Evolutionary conservation across 2,113 vertebrate species (phyloP).

Genomic region (Pelvicachromis taeniatus): DNA sequence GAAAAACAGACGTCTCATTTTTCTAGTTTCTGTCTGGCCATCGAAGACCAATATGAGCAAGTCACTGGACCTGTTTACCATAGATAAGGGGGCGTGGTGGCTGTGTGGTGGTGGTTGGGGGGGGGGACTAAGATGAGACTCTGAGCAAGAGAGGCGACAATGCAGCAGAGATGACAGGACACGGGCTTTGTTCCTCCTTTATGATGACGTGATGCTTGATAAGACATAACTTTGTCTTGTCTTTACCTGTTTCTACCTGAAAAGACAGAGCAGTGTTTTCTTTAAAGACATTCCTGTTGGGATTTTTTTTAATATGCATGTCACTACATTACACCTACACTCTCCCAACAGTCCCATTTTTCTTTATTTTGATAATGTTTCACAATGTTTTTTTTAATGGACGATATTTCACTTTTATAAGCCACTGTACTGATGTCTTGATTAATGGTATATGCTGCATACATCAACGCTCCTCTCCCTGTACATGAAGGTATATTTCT

Average conservation of each 20-base stretch:
- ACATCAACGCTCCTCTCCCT: conserved; percentile 70
- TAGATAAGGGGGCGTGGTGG: neutral
- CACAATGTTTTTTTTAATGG: conserved; percentile 51
- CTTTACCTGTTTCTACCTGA: conserved; percentile 28
- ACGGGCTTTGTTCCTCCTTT: neutral
- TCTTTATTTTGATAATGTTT: conserved; percentile 51
- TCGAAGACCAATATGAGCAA: neutral
- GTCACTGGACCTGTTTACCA: conserved; percentile 13
- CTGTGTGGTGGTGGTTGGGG: neutral
- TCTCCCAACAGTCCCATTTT: conserved; percentile 9
- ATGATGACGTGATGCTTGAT: neutral
- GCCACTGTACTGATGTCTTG: conserved; percentile 51
- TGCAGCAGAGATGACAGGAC: neutral
- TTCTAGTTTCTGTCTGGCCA: neutral
- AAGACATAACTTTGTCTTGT: neutral
- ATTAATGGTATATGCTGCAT: conserved; percentile 65
- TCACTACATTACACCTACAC: conserved; percentile 6
- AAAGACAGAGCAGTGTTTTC: conserved; percentile 53
- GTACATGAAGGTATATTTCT: conserved; percentile 80
- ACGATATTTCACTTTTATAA: conserved; percentile 69
- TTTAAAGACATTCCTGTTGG: conserved; percentile 49
- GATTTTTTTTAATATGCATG: conserved; percentile 56
- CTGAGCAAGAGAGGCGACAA: neutral
- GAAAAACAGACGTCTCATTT: neutral
- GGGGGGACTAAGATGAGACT: neutral